phyloP scores from a whole-genome alignment of 2,113 vertebrate genomes.

The Caranx ignobilis region DNA sequence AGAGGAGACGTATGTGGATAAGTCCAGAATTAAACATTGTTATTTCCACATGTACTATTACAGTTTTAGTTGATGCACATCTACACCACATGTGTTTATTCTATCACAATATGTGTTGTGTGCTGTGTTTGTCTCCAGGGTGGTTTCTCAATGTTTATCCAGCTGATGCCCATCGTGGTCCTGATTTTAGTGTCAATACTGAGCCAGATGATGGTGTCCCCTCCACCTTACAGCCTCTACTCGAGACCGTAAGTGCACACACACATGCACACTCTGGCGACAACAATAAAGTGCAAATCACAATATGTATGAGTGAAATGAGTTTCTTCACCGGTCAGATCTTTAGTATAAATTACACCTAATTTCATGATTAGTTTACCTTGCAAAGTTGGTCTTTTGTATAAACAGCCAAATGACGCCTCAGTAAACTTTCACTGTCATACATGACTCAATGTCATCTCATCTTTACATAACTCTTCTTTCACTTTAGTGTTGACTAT shows the following conservation, averaged over 20 bases:
- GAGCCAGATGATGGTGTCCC: conserved; percentile 98
- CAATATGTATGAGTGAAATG: too few relatives aligned
- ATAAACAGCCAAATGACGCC: too few relatives aligned
- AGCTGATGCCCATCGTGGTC: conserved; percentile 96
- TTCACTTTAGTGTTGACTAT: not conserved
- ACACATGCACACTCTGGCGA: not conserved
- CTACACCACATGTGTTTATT: not conserved
- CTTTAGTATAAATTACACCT: not conserved
- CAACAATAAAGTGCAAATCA: not conserved
- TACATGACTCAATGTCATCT: not conserved
- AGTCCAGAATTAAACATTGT: not conserved
- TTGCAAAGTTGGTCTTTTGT: too few relatives aligned
- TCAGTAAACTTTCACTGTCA: not conserved
- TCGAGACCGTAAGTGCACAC: conserved; percentile 90
- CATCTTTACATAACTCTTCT: not conserved
- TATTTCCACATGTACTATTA: not conserved
- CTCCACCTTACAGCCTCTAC: conserved; percentile 95
- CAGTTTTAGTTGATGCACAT: not conserved
- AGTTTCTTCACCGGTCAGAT: not conserved
- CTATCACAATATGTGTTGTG: not conserved
- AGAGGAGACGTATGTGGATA: conserved; percentile 90
- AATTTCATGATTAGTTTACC: not conserved
- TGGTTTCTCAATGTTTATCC: conserved; percentile 98
- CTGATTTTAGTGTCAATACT: conserved; percentile 95
- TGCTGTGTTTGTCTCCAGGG: conserved; percentile 85